Evolutionary conservation across 1,140 invertebrate genomes (phyloP).

Genomic region (Drosophila orosa): DNA sequence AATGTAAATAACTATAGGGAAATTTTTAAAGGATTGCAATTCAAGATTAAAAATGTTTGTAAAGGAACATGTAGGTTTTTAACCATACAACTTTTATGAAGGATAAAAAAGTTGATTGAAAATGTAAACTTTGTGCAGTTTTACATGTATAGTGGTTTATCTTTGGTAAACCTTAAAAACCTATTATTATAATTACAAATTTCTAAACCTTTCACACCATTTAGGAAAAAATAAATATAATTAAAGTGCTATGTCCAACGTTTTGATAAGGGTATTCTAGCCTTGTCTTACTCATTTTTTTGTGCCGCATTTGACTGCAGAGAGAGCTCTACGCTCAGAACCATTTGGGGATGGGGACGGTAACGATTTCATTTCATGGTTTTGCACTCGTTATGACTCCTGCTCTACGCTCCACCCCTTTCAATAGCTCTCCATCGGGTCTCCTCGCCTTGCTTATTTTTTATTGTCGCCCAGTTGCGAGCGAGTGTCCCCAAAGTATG

Average conservation of each 20-base stretch:
- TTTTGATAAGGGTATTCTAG: slow-evolving; percentile 21
- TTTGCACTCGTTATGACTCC: slow-evolving; percentile 83
- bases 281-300: slow-evolving; percentile 4
- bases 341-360: slow-evolving; percentile 36
- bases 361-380: slow-evolving; percentile 83
- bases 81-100: background rate
- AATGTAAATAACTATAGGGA: background rate
- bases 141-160: too few relatives aligned
- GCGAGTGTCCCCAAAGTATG: slow-evolving; percentile 73
- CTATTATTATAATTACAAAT: background rate
- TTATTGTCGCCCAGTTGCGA: slow-evolving; percentile 78
- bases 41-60: background rate
- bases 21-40: background rate
- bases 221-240: background rate
- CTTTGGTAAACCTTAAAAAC: background rate
- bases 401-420: slow-evolving; percentile 43
- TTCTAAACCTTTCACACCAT: background rate
- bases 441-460: slow-evolving; percentile 56
- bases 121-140: too few relatives aligned
- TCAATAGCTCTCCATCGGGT: slow-evolving; percentile 26
- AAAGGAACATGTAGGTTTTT: too few relatives aligned
- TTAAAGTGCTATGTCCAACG: background rate
- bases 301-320: slow-evolving; percentile 49
- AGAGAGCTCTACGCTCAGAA: slow-evolving; percentile 3
- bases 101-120: too few relatives aligned